Evolutionary conservation across 30 jellyfish, hydroid and myxozoan genomes (phyloP).

Genomic region (Aurelia sp.): DNA sequence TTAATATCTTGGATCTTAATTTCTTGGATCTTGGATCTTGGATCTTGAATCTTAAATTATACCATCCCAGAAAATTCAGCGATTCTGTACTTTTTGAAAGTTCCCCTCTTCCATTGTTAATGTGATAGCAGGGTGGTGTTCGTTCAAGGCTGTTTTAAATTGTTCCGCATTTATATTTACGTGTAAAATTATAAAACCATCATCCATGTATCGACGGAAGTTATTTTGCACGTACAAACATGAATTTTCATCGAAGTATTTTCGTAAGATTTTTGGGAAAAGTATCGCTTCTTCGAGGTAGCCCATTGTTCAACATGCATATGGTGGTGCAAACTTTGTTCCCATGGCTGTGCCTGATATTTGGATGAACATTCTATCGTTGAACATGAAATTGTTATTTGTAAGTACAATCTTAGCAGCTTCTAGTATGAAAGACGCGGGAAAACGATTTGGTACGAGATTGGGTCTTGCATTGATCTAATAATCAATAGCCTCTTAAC

Average conservation of each 20-base stretch:
- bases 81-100: background rate
- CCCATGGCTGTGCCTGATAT: slow-evolving; percentile 32
- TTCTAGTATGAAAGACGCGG: slow-evolving; percentile 3
- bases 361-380: slow-evolving; percentile 18
- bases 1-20: too few species aligned
- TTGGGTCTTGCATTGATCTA: slow-evolving; percentile 11
- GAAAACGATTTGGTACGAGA: slow-evolving; percentile 21
- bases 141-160: slow-evolving; percentile 19
- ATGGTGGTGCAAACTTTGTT: slow-evolving; percentile 29
- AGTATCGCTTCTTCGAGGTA: slow-evolving; percentile 5
- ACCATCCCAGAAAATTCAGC: slow-evolving; percentile 10
- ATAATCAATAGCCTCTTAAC: slow-evolving; percentile 8
- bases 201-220: slow-evolving; percentile 21
- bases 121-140: slow-evolving; percentile 22
- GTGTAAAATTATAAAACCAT: slow-evolving; percentile 21
- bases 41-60: too few species aligned
- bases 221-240: background rate
- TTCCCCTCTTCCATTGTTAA: slow-evolving; percentile 27
- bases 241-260: background rate
- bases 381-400: slow-evolving; percentile 12
- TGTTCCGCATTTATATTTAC: background rate
- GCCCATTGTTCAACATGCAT: slow-evolving; percentile 31
- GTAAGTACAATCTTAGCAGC: slow-evolving; percentile 10
- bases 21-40: too few species aligned
- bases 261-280: slow-evolving; percentile 1